A percentile compares a stretch with the other conserved stretches of the same genome.
Evolutionary conservation across 2,113 vertebrate genomes (phyloP).

Genomic region (Silurus glanis): DNA sequence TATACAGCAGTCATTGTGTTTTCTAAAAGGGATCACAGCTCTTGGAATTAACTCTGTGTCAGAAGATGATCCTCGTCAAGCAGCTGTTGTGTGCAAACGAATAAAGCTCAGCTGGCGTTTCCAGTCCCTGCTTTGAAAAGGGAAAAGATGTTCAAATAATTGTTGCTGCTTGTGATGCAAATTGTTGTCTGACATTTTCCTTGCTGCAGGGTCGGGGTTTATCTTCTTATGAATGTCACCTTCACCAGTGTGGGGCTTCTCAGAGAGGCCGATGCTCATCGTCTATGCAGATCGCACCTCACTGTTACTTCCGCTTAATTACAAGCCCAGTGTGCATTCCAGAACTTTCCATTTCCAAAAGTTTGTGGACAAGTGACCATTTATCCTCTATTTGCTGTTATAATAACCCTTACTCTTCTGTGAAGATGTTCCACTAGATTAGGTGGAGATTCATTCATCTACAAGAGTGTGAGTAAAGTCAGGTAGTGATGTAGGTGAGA

Average conservation of each 20-base stretch:
- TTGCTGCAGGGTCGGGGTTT: background rate
- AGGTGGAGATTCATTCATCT: no score
- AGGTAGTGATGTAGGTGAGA: no score
- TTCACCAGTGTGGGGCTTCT: background rate
- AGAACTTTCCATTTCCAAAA: background rate
- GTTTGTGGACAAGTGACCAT: background rate
- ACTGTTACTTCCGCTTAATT: no score
- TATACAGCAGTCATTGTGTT: background rate
- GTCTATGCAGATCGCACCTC: background rate
- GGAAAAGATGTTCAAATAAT: background rate
- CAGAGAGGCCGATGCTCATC: background rate
- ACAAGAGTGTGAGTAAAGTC: no score
- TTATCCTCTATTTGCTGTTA: no score
- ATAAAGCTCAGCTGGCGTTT: background rate
- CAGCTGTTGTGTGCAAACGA: background rate
- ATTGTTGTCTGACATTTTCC: constrained; percentile 19
- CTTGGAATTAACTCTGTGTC: background rate
- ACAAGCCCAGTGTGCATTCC: background rate
- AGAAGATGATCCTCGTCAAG: background rate
- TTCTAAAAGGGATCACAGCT: background rate
- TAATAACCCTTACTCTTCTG: no score
- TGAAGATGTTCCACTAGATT: no score
- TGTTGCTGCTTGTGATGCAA: constrained; percentile 15
- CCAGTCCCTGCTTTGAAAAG: background rate
- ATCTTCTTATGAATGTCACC: constrained; percentile 5